Percentiles rank a stretch among this genome's conserved stretches.
phyloP scores from a whole-genome alignment of 64 coral and sea anemone species.

The Dendronephthya gigantea region DNA sequence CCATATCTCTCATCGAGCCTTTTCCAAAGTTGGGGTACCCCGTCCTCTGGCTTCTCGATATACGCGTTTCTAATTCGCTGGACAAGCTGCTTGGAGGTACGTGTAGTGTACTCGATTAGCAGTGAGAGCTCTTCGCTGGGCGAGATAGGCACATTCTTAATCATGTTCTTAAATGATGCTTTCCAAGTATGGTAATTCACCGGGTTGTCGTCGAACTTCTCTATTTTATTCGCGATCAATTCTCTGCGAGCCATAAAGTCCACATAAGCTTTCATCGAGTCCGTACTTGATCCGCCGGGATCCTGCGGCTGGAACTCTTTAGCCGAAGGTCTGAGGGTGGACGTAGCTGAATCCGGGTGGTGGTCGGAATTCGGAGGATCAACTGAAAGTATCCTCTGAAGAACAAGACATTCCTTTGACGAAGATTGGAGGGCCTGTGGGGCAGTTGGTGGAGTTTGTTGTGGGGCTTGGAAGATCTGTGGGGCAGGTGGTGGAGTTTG shows the following conservation, averaged over 20 bases:
- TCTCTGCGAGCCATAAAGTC: slow-evolving; percentile 13
- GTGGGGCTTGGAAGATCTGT: not conserved
- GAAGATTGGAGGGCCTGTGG: not conserved
- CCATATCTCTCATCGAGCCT: slow-evolving; percentile 40
- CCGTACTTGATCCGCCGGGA: not conserved
- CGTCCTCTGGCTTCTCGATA: slow-evolving; percentile 16
- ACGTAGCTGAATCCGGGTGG: not conserved
- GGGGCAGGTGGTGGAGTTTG: too few species aligned
- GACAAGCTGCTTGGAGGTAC: slow-evolving; percentile 23
- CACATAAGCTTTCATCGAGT: not conserved
- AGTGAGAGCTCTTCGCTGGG: slow-evolving; percentile 27
- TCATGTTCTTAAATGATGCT: slow-evolving; percentile 36
- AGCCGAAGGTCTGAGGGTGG: not conserved
- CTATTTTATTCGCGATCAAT: not conserved
- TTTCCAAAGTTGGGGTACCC: slow-evolving; percentile 18
- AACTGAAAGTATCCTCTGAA: not conserved
- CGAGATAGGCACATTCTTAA: not conserved
- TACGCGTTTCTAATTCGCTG: slow-evolving; percentile 33
- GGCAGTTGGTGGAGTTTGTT: not conserved
- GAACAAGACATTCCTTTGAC: not conserved
- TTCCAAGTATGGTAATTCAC: slow-evolving; percentile 35
- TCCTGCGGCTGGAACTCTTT: not conserved
- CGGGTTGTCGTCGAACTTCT: not conserved
- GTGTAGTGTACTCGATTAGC: slow-evolving; percentile 21
- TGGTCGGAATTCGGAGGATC: not conserved